Evolutionary conservation across 1,140 invertebrate species (phyloP).

Genomic region (Drosophila navojoa): DNA sequence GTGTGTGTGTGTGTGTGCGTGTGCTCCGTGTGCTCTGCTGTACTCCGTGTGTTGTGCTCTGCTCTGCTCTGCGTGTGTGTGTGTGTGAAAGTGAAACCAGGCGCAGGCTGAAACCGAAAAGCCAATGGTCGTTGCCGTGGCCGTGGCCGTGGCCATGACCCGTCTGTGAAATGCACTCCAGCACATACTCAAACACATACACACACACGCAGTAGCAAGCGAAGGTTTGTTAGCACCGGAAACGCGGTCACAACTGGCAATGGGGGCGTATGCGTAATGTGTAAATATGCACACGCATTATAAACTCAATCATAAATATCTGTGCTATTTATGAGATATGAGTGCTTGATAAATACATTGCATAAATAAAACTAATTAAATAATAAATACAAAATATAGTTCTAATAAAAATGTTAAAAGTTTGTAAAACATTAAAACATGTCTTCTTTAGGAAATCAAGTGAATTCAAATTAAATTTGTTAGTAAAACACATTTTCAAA

Average conservation of each 20-base stretch:
- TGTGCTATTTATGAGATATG: background rate
- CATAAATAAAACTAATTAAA: no score
- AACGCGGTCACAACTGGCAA: conserved; percentile 62
- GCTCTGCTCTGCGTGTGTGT: conserved; percentile 13
- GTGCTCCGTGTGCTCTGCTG: conserved; percentile 33
- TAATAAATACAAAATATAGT: no score
- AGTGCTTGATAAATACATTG: no score
- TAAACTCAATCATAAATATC: background rate
- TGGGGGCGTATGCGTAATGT: conserved; percentile 51
- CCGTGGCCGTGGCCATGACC: conserved; percentile 67
- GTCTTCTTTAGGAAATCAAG: no score
- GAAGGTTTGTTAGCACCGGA: conserved; percentile 57
- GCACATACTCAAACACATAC: conserved; percentile 29
- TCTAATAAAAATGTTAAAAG: no score
- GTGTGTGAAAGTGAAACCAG: conserved; percentile 65
- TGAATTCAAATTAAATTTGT: no score
- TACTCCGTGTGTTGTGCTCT: conserved; percentile 33
- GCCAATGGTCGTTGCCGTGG: conserved; percentile 64
- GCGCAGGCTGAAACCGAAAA: conserved; percentile 64
- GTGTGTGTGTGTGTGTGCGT: conserved; percentile 15
- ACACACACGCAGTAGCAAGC: conserved; percentile 8
- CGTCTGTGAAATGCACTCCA: conserved; percentile 70
- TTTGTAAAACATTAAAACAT: no score
- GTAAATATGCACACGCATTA: conserved; percentile 14
- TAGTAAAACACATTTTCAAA: no score